These are phyloP conservation scores for Avahi laniger DNA, from an alignment of 2,797 vertebrate genomes.

Conservation along the genomic window DNA sequence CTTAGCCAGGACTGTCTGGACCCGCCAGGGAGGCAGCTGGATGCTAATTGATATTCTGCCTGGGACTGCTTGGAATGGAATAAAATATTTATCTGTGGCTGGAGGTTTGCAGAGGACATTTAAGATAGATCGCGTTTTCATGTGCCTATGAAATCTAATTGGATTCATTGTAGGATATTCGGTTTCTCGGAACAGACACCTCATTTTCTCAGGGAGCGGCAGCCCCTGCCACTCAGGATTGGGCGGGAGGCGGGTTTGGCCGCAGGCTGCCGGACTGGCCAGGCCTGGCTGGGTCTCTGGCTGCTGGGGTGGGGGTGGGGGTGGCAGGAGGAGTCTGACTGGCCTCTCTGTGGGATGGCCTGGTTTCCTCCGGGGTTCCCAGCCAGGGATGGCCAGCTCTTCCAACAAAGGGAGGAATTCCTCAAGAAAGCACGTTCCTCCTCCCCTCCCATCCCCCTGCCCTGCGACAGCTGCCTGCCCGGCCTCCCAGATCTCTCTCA, in stretches of 20 bases:
- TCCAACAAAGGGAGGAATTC: neutral
- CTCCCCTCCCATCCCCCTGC: neutral
- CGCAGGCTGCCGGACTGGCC: neutral
- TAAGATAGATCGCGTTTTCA: slow-evolving; percentile 80
- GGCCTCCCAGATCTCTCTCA: neutral
- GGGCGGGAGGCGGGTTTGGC: neutral
- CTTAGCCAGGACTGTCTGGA: neutral
- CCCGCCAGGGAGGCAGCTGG: slow-evolving; percentile 1
- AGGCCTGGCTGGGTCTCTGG: neutral
- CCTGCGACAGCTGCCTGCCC: neutral
- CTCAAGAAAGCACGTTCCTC: neutral
- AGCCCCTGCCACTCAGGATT: slow-evolving; percentile 43
- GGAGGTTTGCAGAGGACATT: slow-evolving; percentile 79
- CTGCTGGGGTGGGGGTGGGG: neutral
- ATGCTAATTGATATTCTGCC: slow-evolving; percentile 64
- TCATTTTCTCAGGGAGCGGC: slow-evolving; percentile 67
- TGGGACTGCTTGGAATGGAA: slow-evolving; percentile 74
- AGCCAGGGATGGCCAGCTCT: neutral
- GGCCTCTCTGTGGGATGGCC: neutral
- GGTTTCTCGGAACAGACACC: slow-evolving; percentile 70
- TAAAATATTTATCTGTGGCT: slow-evolving; percentile 83
- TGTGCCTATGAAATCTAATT: slow-evolving; percentile 83
- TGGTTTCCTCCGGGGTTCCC: slow-evolving; percentile 2
- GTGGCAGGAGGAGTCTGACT: neutral
- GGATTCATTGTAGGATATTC: slow-evolving; percentile 70